phyloP scores from a whole-genome alignment of 2,888 invertebrate genomes.

The Drosophila algonquin region DNA sequence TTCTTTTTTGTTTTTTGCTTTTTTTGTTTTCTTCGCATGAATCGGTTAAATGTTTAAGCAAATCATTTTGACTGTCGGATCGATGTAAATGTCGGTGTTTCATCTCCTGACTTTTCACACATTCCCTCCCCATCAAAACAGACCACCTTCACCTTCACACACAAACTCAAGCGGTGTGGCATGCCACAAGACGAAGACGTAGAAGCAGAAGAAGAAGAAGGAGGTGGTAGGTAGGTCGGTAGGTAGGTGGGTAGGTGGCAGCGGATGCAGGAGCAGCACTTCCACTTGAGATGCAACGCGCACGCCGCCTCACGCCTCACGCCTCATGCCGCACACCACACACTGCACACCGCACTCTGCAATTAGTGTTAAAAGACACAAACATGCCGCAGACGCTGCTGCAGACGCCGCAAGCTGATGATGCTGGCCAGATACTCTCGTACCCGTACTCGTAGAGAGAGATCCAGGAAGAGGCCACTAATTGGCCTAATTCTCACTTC shows the following conservation, averaged over 20 bases:
- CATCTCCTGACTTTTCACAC: slow-evolving; percentile 29
- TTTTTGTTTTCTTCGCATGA: neutral
- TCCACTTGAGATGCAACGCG: slow-evolving; percentile 38
- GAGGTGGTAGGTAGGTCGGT: slow-evolving; percentile 5
- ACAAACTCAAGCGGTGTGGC: slow-evolving; percentile 7
- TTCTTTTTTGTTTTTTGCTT: neutral
- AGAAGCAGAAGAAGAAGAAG: no score
- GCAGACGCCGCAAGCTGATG: slow-evolving; percentile 50
- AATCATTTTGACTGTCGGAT: slow-evolving; percentile 30
- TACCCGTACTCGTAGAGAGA: no score
- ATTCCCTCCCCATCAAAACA: neutral
- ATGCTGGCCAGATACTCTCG: slow-evolving; percentile 40
- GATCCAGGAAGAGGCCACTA: slow-evolving; percentile 61
- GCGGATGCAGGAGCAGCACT: slow-evolving; percentile 1
- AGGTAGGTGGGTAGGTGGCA: slow-evolving; percentile 1
- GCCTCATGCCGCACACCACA: slow-evolving; percentile 6
- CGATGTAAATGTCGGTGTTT: slow-evolving; percentile 21
- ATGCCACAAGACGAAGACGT: neutral
- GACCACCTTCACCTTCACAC: slow-evolving; percentile 2
- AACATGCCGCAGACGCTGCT: slow-evolving; percentile 49
- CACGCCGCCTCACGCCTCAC: slow-evolving; percentile 36
- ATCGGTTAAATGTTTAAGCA: slow-evolving; percentile 29
- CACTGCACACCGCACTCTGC: slow-evolving; percentile 45
- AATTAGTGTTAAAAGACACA: slow-evolving; percentile 77
- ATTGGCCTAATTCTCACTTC: slow-evolving; percentile 78